phyloP scores from a whole-genome alignment of 1,140 invertebrate species.

The Calosoma granatense region DNA sequence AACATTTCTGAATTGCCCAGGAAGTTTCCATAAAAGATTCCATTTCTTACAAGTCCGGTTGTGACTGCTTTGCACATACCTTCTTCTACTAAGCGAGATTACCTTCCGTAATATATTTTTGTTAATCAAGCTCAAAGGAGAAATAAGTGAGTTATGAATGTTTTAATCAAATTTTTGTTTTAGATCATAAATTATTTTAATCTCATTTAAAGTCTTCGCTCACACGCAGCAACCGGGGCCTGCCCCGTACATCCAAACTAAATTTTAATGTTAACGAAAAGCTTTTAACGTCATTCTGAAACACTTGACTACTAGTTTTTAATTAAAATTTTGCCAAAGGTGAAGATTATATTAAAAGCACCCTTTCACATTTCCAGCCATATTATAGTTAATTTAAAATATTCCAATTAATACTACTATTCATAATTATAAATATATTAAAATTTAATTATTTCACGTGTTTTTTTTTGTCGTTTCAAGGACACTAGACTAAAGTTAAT shows the following conservation, averaged over 20 bases:
- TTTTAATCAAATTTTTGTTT: background rate
- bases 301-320: background rate
- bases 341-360: no score
- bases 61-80: no score
- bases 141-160: background rate
- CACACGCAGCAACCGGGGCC: no score
- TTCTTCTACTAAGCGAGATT: no score
- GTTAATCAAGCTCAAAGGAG: background rate
- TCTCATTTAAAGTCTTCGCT: background rate
- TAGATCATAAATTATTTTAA: background rate
- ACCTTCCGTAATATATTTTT: background rate
- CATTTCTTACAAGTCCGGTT: no score
- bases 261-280: background rate
- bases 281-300: background rate
- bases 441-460: background rate
- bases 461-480: background rate
- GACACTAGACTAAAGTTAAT: no score
- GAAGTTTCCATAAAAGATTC: no score
- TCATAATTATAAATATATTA: no score
- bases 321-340: background rate
- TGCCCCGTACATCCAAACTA: background rate
- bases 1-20: no score
- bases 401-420: no score
- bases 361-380: no score
- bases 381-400: no score